These are phyloP conservation scores for Mercenaria mercenaria DNA, from an alignment of 1,140 invertebrate species.

Conservation along the genomic window DNA sequence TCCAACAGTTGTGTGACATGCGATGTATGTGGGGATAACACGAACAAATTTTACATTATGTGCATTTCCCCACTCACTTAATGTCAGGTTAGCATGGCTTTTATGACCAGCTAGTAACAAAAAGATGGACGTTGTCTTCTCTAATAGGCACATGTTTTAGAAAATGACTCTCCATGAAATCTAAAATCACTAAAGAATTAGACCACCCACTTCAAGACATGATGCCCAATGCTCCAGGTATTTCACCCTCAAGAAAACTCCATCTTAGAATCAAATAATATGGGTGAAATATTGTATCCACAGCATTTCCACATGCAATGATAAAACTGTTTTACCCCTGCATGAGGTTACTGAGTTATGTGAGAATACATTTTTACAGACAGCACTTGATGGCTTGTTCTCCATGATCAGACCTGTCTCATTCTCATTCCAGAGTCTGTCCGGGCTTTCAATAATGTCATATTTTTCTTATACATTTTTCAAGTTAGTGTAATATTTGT, in stretches of 20 bases:
- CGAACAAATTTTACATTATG: background rate
- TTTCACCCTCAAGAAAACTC: background rate
- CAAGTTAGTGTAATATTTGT: background rate
- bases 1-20: no score
- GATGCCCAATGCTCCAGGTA: background rate
- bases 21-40: no score
- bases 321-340: background rate
- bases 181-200: background rate
- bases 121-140: background rate
- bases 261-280: constrained; percentile 5
- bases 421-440: constrained; percentile 5
- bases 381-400: background rate
- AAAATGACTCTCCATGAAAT: no score
- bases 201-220: background rate
- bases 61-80: constrained; percentile 23
- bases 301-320: constrained; percentile 27
- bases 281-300: constrained; percentile 16
- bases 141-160: background rate
- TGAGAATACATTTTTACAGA: background rate
- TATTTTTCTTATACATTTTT: background rate
- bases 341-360: background rate
- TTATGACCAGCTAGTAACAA: background rate
- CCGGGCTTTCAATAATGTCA: background rate
- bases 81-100: no score
- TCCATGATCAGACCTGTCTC: background rate